Percentiles rank a stretch among this genome's conserved stretches.
These are phyloP conservation scores for Molothrus aeneus DNA, from an alignment of 2,797 vertebrate species.

Conservation along the genomic window DNA sequence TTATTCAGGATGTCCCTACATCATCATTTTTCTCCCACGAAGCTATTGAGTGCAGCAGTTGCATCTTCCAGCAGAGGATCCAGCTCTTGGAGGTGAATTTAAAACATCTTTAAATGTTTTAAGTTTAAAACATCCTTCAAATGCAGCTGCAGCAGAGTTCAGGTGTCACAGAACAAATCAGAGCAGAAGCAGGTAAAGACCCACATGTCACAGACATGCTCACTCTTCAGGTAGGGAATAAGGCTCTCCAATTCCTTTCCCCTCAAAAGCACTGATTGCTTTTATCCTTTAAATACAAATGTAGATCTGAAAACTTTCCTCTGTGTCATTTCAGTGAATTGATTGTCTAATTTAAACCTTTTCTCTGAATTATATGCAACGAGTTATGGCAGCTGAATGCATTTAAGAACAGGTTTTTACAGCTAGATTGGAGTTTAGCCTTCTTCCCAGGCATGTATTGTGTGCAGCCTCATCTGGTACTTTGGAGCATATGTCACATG, in stretches of 20 bases:
- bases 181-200: not conserved
- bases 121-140: not conserved
- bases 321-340: not conserved
- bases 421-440: not conserved
- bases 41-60: not conserved
- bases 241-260: not conserved
- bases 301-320: not conserved
- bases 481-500: not conserved
- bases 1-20: not conserved
- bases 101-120: not conserved
- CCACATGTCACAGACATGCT: accelerated
- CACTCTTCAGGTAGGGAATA: not conserved
- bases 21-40: not conserved
- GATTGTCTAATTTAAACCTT: not conserved
- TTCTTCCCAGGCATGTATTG: not conserved
- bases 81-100: not conserved
- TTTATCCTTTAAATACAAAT: not conserved
- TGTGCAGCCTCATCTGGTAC: not conserved
- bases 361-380: not conserved
- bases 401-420: not conserved
- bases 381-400: not conserved
- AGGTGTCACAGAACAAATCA: not conserved
- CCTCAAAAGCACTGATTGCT: not conserved
- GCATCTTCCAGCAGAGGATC: not conserved
- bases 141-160: not conserved